A percentile compares a stretch with the other conserved stretches of the same genome.
These are phyloP conservation scores for Centrocercus urophasianus DNA, from an alignment of 2,113 vertebrate genomes.

Conservation along the genomic window DNA sequence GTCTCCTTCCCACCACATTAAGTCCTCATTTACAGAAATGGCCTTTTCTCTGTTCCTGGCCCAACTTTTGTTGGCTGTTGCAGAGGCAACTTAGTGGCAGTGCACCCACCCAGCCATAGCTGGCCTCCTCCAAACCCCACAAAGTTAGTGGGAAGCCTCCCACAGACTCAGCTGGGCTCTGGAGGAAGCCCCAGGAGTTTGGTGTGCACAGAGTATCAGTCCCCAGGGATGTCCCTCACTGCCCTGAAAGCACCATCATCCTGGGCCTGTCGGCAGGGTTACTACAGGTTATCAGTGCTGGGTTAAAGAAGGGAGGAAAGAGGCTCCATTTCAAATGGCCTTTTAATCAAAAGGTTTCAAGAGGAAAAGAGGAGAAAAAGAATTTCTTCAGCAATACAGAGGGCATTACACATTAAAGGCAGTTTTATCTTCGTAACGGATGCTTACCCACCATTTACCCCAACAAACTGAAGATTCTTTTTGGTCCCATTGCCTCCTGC, in stretches of 20 bases:
- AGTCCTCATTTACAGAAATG: background rate
- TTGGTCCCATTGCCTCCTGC: slow-evolving; percentile 90
- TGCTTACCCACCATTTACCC: slow-evolving; percentile 99
- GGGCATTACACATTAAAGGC: background rate
- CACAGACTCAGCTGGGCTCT: background rate
- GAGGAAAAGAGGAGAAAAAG: background rate
- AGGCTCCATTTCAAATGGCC: slow-evolving; percentile 30
- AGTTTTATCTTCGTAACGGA: slow-evolving; percentile 65
- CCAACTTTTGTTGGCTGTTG: background rate
- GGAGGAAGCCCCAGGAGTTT: background rate
- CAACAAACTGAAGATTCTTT: slow-evolving; percentile 99
- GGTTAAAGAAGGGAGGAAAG: slow-evolving; percentile 33
- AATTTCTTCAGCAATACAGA: background rate
- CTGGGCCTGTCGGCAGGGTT: background rate
- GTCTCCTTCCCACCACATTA: background rate
- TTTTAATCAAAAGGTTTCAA: slow-evolving; percentile 59
- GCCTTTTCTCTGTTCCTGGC: background rate
- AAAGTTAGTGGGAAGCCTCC: background rate
- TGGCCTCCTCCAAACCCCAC: slow-evolving; percentile 15
- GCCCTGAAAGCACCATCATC: background rate
- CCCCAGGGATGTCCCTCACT: background rate
- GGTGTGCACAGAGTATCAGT: background rate
- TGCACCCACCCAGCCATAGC: background rate
- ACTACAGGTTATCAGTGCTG: background rate
- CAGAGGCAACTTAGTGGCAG: background rate